Base-by-base conservation (phyloP, 2,797 vertebrate genomes). In the Hirundo rustica region DNA sequence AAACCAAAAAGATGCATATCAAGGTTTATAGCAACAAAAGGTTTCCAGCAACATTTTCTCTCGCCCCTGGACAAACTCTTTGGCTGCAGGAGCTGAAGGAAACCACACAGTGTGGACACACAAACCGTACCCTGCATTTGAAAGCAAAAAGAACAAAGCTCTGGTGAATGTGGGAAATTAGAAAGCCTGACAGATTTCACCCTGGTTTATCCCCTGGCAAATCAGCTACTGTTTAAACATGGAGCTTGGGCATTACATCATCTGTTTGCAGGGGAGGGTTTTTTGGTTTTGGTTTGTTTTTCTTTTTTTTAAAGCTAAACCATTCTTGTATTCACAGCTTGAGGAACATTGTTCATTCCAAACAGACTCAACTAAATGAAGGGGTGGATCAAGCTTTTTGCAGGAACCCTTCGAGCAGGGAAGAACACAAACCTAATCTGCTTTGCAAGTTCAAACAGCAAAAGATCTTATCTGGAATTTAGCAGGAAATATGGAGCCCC, bases 141-240 rank as follows among this genome's bases (percentile, higher is more conserved):
- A 88, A 93, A 95, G 73, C 25, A 54, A 47, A 48, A 67, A 89
- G 65, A 94, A 92, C 66, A 95, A 94, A 93, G 85, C 68, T 57
- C 47, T 93, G 88, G 57, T 75, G 79, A 61, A 86, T 55, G 38
- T 51, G 72, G 65, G 79, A 90, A 90, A 86, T 78, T 66, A 68
- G 73, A 72, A 92, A 92, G 36, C 79, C 82, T 75, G 66, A 75
- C 44, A 72, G 91, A 88, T 78, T 88, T 93, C 90, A 88, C 54
- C 83, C 79, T 13, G 5, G 30, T 83, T 95, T 94, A 95, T 92
- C 76, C 87, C 58, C 51, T 70, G 58, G 70, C 80, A 96, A 90
- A 92, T 88, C 81, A 85, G 79, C 92, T 75, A 65, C 95, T 88
- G 85, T 89, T 96, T 81, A 96, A 95, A 93, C 92, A 55, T 5